Base-by-base conservation (phyloP, 2,888 invertebrate species). In the Campoplex nolae region DNA sequence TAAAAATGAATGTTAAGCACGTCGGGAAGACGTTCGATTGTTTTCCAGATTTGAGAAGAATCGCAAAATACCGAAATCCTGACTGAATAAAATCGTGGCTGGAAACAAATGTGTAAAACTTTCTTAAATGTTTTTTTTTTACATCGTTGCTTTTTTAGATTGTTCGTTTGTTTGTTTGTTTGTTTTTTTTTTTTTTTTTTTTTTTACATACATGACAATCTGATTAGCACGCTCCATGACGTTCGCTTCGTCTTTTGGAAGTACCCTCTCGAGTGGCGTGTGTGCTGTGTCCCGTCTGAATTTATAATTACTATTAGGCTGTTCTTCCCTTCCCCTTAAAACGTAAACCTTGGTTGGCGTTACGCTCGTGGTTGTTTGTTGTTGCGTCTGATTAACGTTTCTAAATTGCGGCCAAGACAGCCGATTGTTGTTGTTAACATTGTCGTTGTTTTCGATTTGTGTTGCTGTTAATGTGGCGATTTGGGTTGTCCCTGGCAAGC, bases 201-300 rank as follows among this genome's bases (percentile, higher is more conserved):
- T 88, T 91, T 95, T 91, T 95, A 96, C 97, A 96, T 97, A 97
- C 97, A 97, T 97, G 95, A 97, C 97, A 95, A 97, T 97, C 95
- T 97, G 97, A 96, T 97, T 97, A 95, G 97, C 97, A 95, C 97
- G 96, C 95, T 97, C 97, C 96, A 97, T 97, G 92, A 97, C 97
- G 94, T 97, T 97, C 92, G 97, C 96, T 95, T 97, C 97, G 95
- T 97, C 97, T 93, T 97, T 96, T 94, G 95, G 95, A 95, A 96
- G 94, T 87, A 95, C 96, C 95, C 96, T 95, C 95, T 96, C 96
- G 91, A 96, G 95, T 90, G 93, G 93, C 89, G 92, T 93, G 88
- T 93, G 94, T 84, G 84, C 82, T 90, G 91, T 92, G 90, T 93
- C 93, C 90, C 93, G 93, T 90, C 93, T 93, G 92, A 94, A 92